phyloP scores from a whole-genome alignment of 2,888 invertebrate species.

The Spicauda simplicius region DNA sequence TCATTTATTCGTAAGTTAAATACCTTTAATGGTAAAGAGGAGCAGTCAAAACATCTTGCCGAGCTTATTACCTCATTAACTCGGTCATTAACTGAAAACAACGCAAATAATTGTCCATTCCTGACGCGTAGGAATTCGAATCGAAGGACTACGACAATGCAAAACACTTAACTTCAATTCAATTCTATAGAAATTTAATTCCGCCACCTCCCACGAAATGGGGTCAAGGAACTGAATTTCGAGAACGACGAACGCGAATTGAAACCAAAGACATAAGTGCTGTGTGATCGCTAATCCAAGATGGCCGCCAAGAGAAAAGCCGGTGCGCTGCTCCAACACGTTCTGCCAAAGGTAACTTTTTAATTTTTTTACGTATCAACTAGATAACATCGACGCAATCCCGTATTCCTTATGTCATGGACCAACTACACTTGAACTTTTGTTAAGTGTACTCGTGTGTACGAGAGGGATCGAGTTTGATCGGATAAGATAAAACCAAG shows the following conservation, averaged over 20 bases:
- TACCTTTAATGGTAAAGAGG: not conserved
- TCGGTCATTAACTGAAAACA: conserved; percentile 19
- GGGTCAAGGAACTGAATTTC: conserved; percentile 62
- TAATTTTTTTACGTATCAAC: conserved; percentile 55
- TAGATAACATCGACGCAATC: conserved; percentile 26
- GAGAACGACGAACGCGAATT: conserved; percentile 50
- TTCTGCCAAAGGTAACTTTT: conserved; percentile 81
- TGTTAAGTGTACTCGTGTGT: conserved; percentile 8
- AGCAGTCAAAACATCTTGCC: not conserved
- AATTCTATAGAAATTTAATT: conserved; percentile 38
- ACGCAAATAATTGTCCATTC: conserved; percentile 22
- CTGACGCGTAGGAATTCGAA: conserved; percentile 26
- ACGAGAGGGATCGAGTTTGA: conserved; percentile 24
- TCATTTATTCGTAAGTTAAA: not conserved
- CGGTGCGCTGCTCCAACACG: conserved; percentile 89
- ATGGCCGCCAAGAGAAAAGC: conserved; percentile 91
- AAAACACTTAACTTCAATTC: conserved; percentile 10
- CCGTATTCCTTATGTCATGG: conserved; percentile 47
- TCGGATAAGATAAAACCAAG: conserved; percentile 40
- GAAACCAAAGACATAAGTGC: conserved; percentile 73
- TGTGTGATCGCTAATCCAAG: conserved; percentile 67
- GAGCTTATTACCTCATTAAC: not conserved
- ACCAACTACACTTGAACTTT: conserved; percentile 38
- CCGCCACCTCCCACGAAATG: conserved; percentile 54
- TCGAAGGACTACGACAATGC: conserved; percentile 39